A percentile compares a stretch with the other conserved stretches of the same genome.
Conservation (phyloP, 2,113 vertebrate species). For the Odocoileus hemionus region DNA sequence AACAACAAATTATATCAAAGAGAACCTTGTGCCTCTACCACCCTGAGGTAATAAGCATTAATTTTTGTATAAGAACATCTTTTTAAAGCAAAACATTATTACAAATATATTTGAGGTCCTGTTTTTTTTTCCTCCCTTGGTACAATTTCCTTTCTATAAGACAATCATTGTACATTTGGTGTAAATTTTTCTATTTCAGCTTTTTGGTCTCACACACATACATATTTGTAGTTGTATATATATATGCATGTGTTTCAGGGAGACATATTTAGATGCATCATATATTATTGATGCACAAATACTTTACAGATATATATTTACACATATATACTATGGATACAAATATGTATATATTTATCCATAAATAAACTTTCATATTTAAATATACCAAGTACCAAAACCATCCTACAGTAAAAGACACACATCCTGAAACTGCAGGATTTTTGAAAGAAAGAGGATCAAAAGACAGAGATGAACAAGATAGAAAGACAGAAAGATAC, state of each 20-base stretch:
- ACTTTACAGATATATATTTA: neutral
- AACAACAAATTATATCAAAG: neutral
- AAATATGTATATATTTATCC: neutral
- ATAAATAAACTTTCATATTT: neutral
- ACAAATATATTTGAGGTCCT: neutral
- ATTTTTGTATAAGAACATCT: neutral
- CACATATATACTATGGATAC: neutral
- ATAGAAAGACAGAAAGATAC: neutral
- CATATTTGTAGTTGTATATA: neutral
- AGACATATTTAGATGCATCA: neutral
- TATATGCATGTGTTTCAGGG: neutral
- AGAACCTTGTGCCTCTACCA: neutral
- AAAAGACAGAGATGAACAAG: neutral
- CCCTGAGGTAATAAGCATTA: neutral
- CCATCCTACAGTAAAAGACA: neutral
- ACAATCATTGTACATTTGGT: neutral
- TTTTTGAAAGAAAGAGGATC: neutral
- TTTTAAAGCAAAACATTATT: neutral
- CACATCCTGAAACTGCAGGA: neutral
- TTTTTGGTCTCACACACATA: neutral
- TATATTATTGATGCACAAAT: neutral
- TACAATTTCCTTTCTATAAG: neutral
- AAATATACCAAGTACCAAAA: neutral
- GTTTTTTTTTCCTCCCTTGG: neutral
- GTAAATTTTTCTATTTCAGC: neutral